Evolutionary conservation across 2,113 vertebrate species (phyloP), one percentile per base, ranked within the genome.

Genomic region (Pseudorasbora parva): DNA sequence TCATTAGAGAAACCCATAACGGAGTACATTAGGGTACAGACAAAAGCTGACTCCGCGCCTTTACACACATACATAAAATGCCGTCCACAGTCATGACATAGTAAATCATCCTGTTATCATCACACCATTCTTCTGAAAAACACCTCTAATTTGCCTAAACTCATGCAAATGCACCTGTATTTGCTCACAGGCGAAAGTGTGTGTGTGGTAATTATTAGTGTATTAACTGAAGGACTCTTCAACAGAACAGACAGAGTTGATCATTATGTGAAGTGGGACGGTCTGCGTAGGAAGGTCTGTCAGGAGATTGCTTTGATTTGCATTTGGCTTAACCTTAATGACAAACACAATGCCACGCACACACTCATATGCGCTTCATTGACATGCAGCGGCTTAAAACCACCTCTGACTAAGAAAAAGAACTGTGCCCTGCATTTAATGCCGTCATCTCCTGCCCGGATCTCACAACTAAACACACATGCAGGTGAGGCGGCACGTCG

Each of bases 1-100:
- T 92, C 91, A 92, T 93, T 91, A 91, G 87, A 90, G 76, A 84
- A 89, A 78, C 88, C 3, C 87, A 69, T 30, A 68, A 59, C 14
- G 9, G 10, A 60, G 27, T 69, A 30, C 69, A 25, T 11, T 54
- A 21, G 51, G 45, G 47, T 27, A 59, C 71, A 59, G 47, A 68
- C 71, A 75, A 69, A 51, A 78, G 27, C 77, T 43, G 25, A 47
- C 82, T 19, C 9, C 54, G 10, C 59, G 57, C 76, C 51, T 23
- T 78, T 45, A 68, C 85, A 69, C 76, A 81, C 71, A 76, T 59
- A 69, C 59, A 82, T 17, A 72, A 74, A 51, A 45, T 68, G 33
- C 66, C 19, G 14, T 77, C 37, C 5, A 30, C 37, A 30, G 56
- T 19, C 17, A 21, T 17, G 6, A 57, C 21, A 49, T 37, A 33